Base-by-base conservation (phyloP, 1,140 invertebrate species). In the Heliconius eleuchia region DNA sequence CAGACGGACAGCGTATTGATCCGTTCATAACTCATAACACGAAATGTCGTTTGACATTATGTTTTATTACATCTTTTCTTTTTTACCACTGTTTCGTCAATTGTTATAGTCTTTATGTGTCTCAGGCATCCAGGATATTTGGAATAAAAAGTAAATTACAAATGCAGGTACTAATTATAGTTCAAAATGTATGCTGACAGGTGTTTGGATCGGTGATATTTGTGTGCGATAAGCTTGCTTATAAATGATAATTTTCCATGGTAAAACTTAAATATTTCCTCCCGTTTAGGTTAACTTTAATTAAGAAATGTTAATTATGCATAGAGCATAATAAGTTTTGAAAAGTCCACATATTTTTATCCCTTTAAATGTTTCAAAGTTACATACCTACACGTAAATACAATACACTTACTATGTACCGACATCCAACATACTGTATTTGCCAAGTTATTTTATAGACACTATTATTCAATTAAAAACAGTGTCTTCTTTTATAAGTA, bases 21-120 rank as follows among this genome's bases (percentile, higher is more conserved):
- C 71, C 71, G 72, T 74, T 71, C 79, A 80, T 76, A 80, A 76
- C 79, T 80, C 74, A 80, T 80, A 80, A 80, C 74, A 66, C 57
- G 76, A 71, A 80, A 76, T 80, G 74, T 75, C 37, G 74, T 66
- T 76, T 70, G 74, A 76, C 60, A 76, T 76, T 37, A 76, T 39
- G 60, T 76, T 46, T 18, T 76, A 71, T 60, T 76, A 30, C n/a
- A 71, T 71, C 66, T 50, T 70, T 76, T 76, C 66, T 50, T 70
- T 76, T 66, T 66, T 66, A 16, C 60, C 30, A 66, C 27, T 66
- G 27, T 66, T 66, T 66, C 27, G 30, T 27, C 60, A 66, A n/a
- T 66, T 27, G 27, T 60, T 27, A 30, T 66, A 66, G 60, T 30
- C 9, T 66, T 66, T 16, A 30, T 66, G 23, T 66, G 27, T 30